Conservation (phyloP, 1,140 invertebrate species). For the Meloidogyne floridensis region DNA sequence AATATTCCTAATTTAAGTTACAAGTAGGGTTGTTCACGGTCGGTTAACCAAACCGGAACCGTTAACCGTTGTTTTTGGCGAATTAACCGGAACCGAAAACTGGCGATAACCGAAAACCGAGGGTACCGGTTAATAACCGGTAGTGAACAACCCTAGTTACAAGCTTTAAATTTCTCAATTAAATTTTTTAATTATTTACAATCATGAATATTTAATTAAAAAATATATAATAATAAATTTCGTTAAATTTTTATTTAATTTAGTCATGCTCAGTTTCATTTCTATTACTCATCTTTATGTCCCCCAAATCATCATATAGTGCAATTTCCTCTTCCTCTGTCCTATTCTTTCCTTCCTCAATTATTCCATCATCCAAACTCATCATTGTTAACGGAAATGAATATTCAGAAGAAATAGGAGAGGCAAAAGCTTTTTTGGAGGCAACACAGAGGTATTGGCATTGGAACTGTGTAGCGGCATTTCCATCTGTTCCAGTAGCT, state of each 20-base stretch:
- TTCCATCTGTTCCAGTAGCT: neutral
- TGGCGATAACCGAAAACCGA: no score
- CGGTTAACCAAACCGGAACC: no score
- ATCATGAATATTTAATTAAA: neutral
- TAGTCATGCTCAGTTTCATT: no score
- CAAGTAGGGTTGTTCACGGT: no score
- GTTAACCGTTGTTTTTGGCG: no score
- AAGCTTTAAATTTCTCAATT: no score
- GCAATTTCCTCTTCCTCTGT: neutral
- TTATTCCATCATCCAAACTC: conserved; percentile 1
- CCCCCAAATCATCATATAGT: neutral
- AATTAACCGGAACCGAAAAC: no score
- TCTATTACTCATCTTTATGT: neutral
- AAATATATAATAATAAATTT: neutral
- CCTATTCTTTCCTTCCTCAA: neutral
- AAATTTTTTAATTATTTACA: neutral
- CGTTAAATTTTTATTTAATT: no score
- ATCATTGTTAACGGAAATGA: neutral
- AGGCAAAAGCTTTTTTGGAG: neutral
- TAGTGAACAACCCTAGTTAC: no score
- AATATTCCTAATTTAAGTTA: no score
- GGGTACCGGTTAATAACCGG: no score
- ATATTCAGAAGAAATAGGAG: neutral
- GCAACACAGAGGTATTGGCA: neutral
- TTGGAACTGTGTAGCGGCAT: neutral